Conservation (phyloP, 2,113 vertebrate genomes). For the Salvelinus alpinus region DNA sequence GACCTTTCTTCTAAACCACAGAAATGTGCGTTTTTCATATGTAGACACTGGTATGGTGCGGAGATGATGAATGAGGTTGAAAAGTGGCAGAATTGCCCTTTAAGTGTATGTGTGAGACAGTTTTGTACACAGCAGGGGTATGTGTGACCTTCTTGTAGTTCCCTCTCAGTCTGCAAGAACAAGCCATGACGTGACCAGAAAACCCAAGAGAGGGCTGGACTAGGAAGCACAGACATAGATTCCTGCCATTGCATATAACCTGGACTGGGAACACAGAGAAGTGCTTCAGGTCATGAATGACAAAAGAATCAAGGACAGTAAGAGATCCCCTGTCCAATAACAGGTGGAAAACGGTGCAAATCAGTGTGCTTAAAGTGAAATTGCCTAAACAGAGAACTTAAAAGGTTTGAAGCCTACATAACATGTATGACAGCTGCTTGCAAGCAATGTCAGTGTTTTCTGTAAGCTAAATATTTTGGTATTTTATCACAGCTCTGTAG, state of each 20-base stretch:
- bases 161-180: constrained; percentile 16
- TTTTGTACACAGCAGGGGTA: constrained; percentile 25
- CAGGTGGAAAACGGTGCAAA: constrained; percentile 27
- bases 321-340: constrained; percentile 17
- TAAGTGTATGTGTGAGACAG: constrained; percentile 1
- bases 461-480: constrained; percentile 40
- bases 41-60: no score
- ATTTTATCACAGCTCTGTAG: constrained; percentile 36
- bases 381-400: constrained; percentile 5
- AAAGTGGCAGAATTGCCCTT: no score
- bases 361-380: constrained; percentile 39
- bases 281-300: constrained; percentile 22
- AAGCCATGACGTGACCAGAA: constrained; percentile 25
- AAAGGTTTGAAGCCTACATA: constrained; percentile 22
- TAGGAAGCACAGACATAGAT: constrained; percentile 24
- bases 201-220: constrained; percentile 30
- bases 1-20: no score
- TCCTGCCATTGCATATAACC: constrained; percentile 31
- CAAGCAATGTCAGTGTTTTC: constrained; percentile 26
- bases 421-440: constrained; percentile 32
- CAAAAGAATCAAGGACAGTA: constrained; percentile 29
- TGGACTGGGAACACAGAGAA: constrained; percentile 37
- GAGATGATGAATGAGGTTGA: no score
- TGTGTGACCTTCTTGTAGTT: constrained; percentile 8
- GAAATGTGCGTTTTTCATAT: no score